Percentiles rank a stretch among this genome's conserved stretches.
Conservation (phyloP, 1,140 invertebrate genomes). For the Homarus americanus region DNA sequence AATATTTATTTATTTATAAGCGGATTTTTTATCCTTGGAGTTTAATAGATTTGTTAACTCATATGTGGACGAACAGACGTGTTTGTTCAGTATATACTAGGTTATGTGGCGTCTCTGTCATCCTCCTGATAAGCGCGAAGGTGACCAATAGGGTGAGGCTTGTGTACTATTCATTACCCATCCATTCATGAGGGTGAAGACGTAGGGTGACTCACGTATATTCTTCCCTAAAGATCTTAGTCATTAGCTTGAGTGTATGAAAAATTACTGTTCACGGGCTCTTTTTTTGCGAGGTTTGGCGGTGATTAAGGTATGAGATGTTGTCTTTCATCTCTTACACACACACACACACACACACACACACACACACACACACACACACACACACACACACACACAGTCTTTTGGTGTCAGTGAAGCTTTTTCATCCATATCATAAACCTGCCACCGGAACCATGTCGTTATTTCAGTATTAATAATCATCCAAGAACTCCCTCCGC, state of each 20-base stretch:
- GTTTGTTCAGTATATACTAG: too few species aligned
- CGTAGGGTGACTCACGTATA: background rate
- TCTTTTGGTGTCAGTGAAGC: background rate
- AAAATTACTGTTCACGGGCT: background rate
- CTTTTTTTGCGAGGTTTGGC: background rate
- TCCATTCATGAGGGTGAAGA: background rate
- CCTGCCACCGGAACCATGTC: background rate
- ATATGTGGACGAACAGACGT: too few species aligned
- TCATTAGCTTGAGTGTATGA: background rate
- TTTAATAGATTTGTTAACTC: too few species aligned
- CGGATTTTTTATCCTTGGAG: too few species aligned
- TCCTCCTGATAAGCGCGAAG: too few species aligned
- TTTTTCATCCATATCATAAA: background rate
- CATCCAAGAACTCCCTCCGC: background rate
- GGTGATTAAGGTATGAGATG: background rate
- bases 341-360: too few species aligned
- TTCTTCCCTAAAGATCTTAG: background rate
- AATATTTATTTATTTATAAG: too few species aligned
- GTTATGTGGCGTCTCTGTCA: too few species aligned
- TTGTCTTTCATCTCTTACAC: background rate
- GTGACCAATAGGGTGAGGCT: too few species aligned
- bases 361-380: too few species aligned
- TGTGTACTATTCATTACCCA: background rate
- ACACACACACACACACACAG: too few species aligned
- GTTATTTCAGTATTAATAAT: background rate